These are phyloP conservation scores for Scleropages formosus DNA, from an alignment of 2,797 vertebrate genomes.

Conservation along the genomic window DNA sequence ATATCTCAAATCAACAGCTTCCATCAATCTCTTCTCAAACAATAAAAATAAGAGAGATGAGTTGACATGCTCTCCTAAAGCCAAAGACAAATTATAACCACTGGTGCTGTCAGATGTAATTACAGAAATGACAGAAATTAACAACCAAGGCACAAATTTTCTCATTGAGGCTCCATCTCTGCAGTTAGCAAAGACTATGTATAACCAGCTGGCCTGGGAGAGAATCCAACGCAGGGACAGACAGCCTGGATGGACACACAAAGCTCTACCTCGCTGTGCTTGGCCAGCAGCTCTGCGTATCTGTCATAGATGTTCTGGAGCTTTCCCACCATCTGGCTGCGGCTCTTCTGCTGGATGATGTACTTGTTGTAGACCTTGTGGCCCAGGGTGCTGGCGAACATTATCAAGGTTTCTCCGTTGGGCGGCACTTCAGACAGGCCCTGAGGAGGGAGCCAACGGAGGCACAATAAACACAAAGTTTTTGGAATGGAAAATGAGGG, in stretches of 20 bases:
- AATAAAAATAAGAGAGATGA: not conserved
- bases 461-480: slow-evolving; percentile 14
- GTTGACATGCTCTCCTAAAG: not conserved
- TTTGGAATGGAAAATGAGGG: slow-evolving; percentile 1
- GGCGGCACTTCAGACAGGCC: slow-evolving; percentile 69
- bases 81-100: not conserved
- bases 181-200: not conserved
- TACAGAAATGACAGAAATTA: slow-evolving; percentile 18
- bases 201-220: slow-evolving; percentile 14
- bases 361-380: slow-evolving; percentile 71
- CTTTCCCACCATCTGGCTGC: slow-evolving; percentile 66
- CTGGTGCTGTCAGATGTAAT: not conserved
- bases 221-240: not conserved
- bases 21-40: not conserved
- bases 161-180: not conserved
- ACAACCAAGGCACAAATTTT: not conserved
- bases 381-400: slow-evolving; percentile 75
- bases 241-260: not conserved
- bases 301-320: slow-evolving; percentile 67
- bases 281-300: slow-evolving; percentile 79
- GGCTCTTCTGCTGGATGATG: slow-evolving; percentile 65
- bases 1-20: not conserved
- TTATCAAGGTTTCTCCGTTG: slow-evolving; percentile 77
- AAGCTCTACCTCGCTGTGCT: slow-evolving; percentile 72
- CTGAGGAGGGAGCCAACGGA: slow-evolving; percentile 56